A percentile compares a stretch with the other conserved stretches of the same genome.
These are phyloP conservation scores for Naso thynnoides DNA, from an alignment of 2,797 vertebrate genomes.

Conservation along the genomic window DNA sequence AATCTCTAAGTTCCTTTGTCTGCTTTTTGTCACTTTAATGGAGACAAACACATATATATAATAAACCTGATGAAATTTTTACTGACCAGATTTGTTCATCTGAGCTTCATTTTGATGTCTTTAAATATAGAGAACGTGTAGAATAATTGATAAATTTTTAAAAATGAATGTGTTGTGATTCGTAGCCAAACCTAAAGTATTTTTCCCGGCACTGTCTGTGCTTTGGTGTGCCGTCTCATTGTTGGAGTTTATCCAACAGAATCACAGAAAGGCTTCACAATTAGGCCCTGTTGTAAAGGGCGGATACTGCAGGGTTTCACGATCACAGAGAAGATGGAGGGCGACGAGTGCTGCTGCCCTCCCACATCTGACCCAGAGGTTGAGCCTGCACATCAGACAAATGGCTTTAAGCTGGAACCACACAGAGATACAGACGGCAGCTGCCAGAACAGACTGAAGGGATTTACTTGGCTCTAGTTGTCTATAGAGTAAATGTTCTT, in stretches of 20 bases:
- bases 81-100: too few relatives aligned
- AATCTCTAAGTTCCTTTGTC: too few relatives aligned
- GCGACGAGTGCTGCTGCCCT: slow-evolving; percentile 68
- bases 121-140: background rate
- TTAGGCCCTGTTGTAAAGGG: slow-evolving; percentile 81
- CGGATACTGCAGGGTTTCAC: slow-evolving; percentile 77
- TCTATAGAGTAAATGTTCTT: background rate
- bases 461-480: slow-evolving; percentile 40
- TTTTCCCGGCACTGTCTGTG: background rate
- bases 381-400: slow-evolving; percentile 74
- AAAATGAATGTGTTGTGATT: background rate
- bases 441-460: slow-evolving; percentile 51
- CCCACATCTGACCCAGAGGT: slow-evolving; percentile 80
- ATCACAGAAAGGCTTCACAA: slow-evolving; percentile 80
- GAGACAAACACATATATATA: too few relatives aligned
- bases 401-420: slow-evolving; percentile 63
- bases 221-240: slow-evolving; percentile 50
- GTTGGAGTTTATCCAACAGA: slow-evolving; percentile 74
- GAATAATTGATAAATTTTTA: background rate
- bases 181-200: background rate
- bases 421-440: slow-evolving; percentile 58
- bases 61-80: too few relatives aligned
- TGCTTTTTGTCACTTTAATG: too few relatives aligned
- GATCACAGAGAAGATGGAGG: slow-evolving; percentile 77
- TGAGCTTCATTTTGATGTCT: too few relatives aligned